Percentiles rank a stretch among this genome's conserved stretches.
These are phyloP conservation scores for Homarus gammarus DNA, from an alignment of 2,888 invertebrate species.

Conservation along the genomic window DNA sequence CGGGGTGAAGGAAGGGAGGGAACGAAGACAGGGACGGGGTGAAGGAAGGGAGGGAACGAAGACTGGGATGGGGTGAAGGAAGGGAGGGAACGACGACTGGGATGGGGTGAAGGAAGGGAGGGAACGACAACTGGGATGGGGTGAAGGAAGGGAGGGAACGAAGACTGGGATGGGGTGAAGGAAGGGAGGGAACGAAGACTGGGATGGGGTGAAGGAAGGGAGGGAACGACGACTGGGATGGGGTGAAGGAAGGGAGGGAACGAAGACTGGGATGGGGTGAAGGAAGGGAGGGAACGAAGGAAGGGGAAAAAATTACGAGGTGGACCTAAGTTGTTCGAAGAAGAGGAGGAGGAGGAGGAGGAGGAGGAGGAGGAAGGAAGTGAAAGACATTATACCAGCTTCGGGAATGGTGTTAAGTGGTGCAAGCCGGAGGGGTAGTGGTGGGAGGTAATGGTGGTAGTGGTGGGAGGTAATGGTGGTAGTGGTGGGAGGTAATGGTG, in stretches of 20 bases:
- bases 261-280: not conserved
- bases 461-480: too few species aligned
- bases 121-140: not conserved
- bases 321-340: not conserved
- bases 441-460: too few species aligned
- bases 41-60: not conserved
- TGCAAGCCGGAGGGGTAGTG: too few species aligned
- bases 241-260: not conserved
- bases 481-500: too few species aligned
- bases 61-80: not conserved
- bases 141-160: not conserved
- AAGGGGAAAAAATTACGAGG: not conserved
- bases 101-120: not conserved
- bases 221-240: not conserved
- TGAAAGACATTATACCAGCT: too few species aligned
- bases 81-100: not conserved
- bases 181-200: not conserved
- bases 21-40: not conserved
- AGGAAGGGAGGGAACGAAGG: constrained; percentile 8
- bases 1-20: too few species aligned
- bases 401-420: too few species aligned
- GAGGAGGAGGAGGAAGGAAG: not conserved
- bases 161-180: not conserved
- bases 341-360: not conserved
- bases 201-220: not conserved